Conservation (phyloP, 2,888 invertebrate species). For the Operophtera brumata region DNA sequence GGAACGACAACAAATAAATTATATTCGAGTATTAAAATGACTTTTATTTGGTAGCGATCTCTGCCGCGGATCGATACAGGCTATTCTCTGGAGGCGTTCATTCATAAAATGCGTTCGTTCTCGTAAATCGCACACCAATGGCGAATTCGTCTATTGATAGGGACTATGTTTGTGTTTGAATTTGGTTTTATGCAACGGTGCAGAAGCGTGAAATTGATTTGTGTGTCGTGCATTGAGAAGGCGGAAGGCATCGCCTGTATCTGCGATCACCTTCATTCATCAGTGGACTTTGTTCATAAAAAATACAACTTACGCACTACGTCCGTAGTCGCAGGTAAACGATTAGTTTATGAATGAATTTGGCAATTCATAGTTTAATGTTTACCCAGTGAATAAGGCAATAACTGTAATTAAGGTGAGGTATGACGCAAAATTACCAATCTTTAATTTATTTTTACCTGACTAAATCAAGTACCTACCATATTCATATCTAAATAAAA, state of each 20-base stretch:
- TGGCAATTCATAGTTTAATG: slow-evolving; percentile 38
- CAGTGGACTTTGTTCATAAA: slow-evolving; percentile 57
- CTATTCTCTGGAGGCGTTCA: slow-evolving; percentile 73
- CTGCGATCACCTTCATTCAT: slow-evolving; percentile 56
- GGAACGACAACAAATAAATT: slow-evolving; percentile 49
- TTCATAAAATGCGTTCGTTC: slow-evolving; percentile 64
- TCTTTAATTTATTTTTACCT: no score
- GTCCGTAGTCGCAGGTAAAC: slow-evolving; percentile 57
- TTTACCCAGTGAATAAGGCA: not conserved
- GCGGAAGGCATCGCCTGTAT: slow-evolving; percentile 61
- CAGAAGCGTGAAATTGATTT: slow-evolving; percentile 73
- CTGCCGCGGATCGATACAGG: slow-evolving; percentile 38
- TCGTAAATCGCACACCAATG: slow-evolving; percentile 51
- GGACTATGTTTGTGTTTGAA: slow-evolving; percentile 53
- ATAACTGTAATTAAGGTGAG: no score
- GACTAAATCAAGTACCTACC: no score
- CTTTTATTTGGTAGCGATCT: slow-evolving; percentile 57
- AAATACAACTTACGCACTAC: slow-evolving; percentile 66
- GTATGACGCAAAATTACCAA: no score
- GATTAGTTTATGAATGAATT: slow-evolving; percentile 54
- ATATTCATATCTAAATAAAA: no score
- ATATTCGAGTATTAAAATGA: slow-evolving; percentile 51
- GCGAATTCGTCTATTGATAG: slow-evolving; percentile 45
- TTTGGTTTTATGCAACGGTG: slow-evolving; percentile 74
- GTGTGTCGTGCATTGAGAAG: slow-evolving; percentile 48